These are phyloP conservation scores for Porphyrio hochstetteri DNA, from an alignment of 2,113 vertebrate species.

Conservation along the genomic window DNA sequence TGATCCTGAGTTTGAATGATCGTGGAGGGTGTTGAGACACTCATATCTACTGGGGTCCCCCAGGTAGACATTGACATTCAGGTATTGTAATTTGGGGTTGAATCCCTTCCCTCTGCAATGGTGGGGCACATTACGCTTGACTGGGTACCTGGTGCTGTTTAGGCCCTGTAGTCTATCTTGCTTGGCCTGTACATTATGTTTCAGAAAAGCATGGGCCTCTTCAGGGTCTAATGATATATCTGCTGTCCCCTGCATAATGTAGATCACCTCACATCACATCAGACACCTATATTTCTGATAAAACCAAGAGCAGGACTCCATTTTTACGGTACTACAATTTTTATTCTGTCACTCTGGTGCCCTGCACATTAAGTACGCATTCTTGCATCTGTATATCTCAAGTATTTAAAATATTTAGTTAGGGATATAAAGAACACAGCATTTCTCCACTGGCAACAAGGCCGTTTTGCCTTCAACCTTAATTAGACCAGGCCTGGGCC, in stretches of 20 bases:
- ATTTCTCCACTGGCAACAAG: background rate
- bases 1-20: background rate
- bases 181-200: background rate
- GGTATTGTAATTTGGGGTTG: background rate
- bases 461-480: background rate
- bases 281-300: background rate
- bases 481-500: background rate
- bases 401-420: background rate
- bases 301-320: background rate
- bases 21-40: background rate
- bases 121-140: background rate
- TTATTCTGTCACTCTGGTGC: background rate
- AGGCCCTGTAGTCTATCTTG: background rate
- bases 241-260: background rate
- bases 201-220: background rate
- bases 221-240: background rate
- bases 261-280: background rate
- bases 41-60: rapidly evolving
- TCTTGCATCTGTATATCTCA: background rate
- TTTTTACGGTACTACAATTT: background rate
- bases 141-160: background rate
- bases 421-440: background rate
- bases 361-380: background rate
- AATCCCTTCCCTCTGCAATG: background rate
- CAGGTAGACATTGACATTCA: background rate